Evolutionary conservation across 2,888 invertebrate species (phyloP).

Genomic region (Drosophila subquinaria): DNA sequence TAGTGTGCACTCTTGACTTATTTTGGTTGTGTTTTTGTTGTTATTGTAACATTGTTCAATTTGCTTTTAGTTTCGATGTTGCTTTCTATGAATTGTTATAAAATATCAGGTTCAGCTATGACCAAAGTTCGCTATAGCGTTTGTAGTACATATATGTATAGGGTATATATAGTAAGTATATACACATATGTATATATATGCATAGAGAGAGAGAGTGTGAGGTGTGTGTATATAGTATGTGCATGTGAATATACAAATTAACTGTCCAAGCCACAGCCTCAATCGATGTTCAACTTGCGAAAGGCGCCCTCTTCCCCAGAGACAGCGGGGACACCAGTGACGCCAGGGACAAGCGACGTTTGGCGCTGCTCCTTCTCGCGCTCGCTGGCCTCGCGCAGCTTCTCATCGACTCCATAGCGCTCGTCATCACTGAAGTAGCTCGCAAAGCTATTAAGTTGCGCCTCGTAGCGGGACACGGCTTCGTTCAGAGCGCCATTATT

Average conservation of each 20-base stretch:
- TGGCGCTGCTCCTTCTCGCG: constrained; percentile 54
- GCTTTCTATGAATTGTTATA: constrained; percentile 64
- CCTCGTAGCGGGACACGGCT: constrained; percentile 64
- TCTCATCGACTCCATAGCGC: constrained; percentile 75
- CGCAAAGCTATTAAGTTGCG: constrained; percentile 62
- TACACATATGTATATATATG: constrained; percentile 30
- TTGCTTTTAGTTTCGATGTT: constrained; percentile 70
- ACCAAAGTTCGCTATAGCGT: constrained; percentile 65
- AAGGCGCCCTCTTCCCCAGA: constrained; percentile 68
- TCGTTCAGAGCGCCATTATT: constrained; percentile 86
- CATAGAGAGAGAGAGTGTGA: constrained; percentile 21
- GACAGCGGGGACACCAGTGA: constrained; percentile 22
- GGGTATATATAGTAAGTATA: constrained; percentile 15
- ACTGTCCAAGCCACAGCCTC: constrained; percentile 43
- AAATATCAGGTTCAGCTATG: constrained; percentile 78
- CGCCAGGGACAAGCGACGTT: constrained; percentile 24
- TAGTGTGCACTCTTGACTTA: constrained; percentile 13
- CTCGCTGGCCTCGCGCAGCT: constrained; percentile 59
- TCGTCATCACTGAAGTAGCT: constrained; percentile 81
- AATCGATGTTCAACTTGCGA: constrained; percentile 80
- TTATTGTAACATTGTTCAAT: constrained; percentile 67
- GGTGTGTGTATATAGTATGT: constrained; percentile 56
- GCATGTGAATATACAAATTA: constrained; percentile 69
- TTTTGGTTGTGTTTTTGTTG: constrained; percentile 23
- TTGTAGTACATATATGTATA: constrained; percentile 42